Evolutionary conservation across 2,888 invertebrate genomes (phyloP).

Genomic region (Masnerella sp.): DNA sequence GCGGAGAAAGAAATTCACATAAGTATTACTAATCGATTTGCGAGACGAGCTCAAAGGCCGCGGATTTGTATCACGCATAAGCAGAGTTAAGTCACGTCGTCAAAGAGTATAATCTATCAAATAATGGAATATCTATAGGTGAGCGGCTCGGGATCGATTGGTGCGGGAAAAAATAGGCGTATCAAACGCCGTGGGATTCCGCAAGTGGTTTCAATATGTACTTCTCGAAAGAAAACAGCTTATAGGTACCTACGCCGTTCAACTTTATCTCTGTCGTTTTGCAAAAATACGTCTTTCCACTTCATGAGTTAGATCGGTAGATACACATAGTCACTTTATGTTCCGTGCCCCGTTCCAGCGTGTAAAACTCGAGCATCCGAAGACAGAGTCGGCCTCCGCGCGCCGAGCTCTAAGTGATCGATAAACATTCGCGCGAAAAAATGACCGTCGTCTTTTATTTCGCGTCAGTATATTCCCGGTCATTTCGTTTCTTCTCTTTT

Average conservation of each 20-base stretch:
- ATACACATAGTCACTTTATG: slow-evolving; percentile 47
- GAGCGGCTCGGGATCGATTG: slow-evolving; percentile 40
- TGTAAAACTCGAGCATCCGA: slow-evolving; percentile 48
- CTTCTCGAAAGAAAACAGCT: slow-evolving; percentile 55
- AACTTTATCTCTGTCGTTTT: slow-evolving; percentile 55
- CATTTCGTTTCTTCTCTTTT: slow-evolving; percentile 13
- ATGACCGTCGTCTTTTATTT: slow-evolving; percentile 32
- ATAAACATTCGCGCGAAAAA: slow-evolving; percentile 38
- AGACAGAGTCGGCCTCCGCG: slow-evolving; percentile 27
- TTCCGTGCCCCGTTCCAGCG: slow-evolving; percentile 24
- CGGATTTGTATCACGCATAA: slow-evolving; percentile 25
- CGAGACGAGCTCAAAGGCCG: slow-evolving; percentile 4
- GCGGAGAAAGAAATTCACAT: not conserved
- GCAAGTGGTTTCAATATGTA: slow-evolving; percentile 53
- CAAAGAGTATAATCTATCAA: slow-evolving; percentile 42
- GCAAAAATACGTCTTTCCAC: slow-evolving; percentile 54
- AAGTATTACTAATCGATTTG: not conserved
- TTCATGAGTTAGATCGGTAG: slow-evolving; percentile 55
- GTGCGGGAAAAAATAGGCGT: slow-evolving; percentile 40
- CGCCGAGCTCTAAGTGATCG: slow-evolving; percentile 31
- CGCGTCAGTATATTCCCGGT: slow-evolving; percentile 17
- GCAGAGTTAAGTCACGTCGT: slow-evolving; percentile 30
- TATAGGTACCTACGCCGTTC: slow-evolving; percentile 45
- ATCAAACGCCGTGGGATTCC: slow-evolving; percentile 54
- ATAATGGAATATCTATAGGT: slow-evolving; percentile 48